Conservation (phyloP, 2,113 vertebrate species). For the Hemiscyllium ocellatum region DNA sequence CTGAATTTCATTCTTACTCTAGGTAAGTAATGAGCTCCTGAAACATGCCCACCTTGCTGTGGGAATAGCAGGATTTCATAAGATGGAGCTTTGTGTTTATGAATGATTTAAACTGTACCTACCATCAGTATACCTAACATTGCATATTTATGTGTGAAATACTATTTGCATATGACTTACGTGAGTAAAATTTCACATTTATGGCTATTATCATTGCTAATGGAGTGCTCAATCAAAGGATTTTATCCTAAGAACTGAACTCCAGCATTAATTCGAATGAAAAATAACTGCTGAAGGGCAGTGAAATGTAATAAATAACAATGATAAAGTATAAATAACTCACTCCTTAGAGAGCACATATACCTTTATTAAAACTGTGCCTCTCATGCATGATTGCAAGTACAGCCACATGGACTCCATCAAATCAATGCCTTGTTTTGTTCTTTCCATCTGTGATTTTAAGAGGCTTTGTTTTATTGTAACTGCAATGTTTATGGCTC, state of each 20-base stretch:
- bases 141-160: background rate
- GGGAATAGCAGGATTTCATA: background rate
- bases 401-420: background rate
- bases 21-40: conserved; percentile 2
- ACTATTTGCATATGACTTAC: background rate
- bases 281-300: conserved; percentile 4
- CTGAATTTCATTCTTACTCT: conserved; percentile 9
- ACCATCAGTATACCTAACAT: background rate
- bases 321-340: background rate
- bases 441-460: background rate
- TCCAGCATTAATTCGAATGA: background rate
- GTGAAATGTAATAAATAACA: background rate
- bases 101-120: conserved; percentile 9
- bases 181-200: conserved; percentile 6
- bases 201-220: background rate
- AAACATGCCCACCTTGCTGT: background rate
- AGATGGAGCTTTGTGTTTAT: conserved; percentile 23
- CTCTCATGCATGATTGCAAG: background rate
- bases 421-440: background rate
- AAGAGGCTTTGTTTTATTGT: background rate
- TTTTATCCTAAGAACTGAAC: conserved; percentile 16
- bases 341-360: background rate
- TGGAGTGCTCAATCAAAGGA: background rate
- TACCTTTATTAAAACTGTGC: background rate
- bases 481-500: background rate